These are phyloP conservation scores for Gallinago stenura DNA, from an alignment of 2,797 vertebrate species.

Conservation along the genomic window DNA sequence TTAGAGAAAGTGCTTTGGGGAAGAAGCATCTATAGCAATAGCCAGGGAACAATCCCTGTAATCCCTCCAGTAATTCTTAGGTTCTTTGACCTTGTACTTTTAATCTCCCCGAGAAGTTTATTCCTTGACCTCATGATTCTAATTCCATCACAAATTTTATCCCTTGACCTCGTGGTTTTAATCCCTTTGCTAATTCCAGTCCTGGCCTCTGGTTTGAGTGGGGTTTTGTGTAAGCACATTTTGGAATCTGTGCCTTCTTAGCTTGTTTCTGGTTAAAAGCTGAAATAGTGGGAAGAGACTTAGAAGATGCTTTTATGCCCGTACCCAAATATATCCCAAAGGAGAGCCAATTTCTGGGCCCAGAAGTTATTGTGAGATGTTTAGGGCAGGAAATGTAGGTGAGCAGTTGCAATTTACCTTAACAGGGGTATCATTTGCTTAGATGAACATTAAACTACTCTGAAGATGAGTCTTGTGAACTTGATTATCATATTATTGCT, in stretches of 20 bases:
- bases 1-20: background rate
- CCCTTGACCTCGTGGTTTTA: background rate
- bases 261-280: background rate
- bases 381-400: background rate
- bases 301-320: background rate
- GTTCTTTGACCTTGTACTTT: background rate
- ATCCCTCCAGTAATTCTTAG: background rate
- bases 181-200: background rate
- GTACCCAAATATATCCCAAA: background rate
- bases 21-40: background rate
- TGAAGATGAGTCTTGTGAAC: background rate
- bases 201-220: background rate
- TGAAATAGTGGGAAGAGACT: background rate
- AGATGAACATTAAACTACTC: background rate
- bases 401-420: background rate
- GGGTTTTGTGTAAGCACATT: background rate
- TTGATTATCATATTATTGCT: background rate
- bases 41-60: background rate
- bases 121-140: background rate
- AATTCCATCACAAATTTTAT: background rate
- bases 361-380: background rate
- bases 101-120: background rate
- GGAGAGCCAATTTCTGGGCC: background rate
- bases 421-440: background rate
- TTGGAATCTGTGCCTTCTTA: background rate